phyloP scores from a whole-genome alignment of 1,140 invertebrate species.

The Paralvinella palmiformis region DNA sequence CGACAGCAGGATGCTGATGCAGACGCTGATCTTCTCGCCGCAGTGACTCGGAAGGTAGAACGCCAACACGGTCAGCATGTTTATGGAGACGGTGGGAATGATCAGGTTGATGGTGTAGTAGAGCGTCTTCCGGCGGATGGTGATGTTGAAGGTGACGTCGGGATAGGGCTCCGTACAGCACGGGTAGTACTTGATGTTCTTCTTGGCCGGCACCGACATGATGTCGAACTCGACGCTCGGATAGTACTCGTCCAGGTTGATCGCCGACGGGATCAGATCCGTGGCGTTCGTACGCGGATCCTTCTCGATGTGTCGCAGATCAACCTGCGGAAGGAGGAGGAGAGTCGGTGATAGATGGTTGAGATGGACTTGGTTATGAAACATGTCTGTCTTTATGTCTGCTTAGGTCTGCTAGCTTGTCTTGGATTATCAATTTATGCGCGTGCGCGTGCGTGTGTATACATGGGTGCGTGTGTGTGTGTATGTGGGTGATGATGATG shows the following conservation, averaged over 20 bases:
- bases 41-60: conserved; percentile 98
- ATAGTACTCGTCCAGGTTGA: conserved; percentile 46
- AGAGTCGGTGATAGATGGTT: too few species aligned
- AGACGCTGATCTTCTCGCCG: conserved; percentile 70
- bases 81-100: conserved; percentile 55
- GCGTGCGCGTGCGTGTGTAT: too few species aligned
- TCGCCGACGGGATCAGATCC: conserved; percentile 7
- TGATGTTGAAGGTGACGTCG: conserved; percentile 49
- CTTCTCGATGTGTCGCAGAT: conserved; percentile 6
- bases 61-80: conserved; percentile 93
- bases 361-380: too few species aligned
- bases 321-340: background rate
- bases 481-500: too few species aligned
- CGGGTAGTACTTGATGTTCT: conserved; percentile 56
- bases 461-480: too few species aligned
- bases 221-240: conserved; percentile 98
- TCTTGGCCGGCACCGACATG: conserved; percentile 73
- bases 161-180: conserved; percentile 46
- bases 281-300: background rate
- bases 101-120: conserved; percentile 52
- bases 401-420: too few species aligned
- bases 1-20: conserved; percentile 17
- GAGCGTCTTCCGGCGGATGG: conserved; percentile 48
- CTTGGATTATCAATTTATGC: too few species aligned
- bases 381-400: too few species aligned